Conservation (phyloP, 1,140 invertebrate species). For the Aricia agestis region DNA sequence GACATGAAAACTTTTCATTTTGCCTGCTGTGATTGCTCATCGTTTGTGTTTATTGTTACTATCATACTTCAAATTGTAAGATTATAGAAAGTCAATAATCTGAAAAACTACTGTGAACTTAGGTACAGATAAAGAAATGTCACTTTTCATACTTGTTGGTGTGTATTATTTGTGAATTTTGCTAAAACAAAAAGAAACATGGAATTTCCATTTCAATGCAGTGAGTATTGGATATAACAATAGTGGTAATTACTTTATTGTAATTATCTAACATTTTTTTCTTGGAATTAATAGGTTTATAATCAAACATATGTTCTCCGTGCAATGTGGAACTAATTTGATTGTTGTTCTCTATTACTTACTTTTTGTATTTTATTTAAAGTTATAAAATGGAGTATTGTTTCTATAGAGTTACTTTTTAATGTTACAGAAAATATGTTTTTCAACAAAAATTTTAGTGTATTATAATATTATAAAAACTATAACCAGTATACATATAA, state of each 20-base stretch:
- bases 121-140: constrained; percentile 44
- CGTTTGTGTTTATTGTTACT: constrained; percentile 24
- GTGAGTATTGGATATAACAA: constrained; percentile 40
- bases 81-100: constrained; percentile 16
- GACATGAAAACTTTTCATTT: constrained; percentile 24
- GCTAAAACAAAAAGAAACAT: constrained; percentile 40
- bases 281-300: not conserved
- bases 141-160: constrained; percentile 62
- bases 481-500: too few relatives aligned
- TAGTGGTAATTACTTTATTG: not conserved
- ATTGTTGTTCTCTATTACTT: not conserved
- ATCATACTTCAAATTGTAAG: constrained; percentile 46
- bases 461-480: too few relatives aligned
- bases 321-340: constrained; percentile 4
- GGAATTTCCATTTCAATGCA: constrained; percentile 53
- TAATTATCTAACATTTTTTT: not conserved
- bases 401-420: too few relatives aligned
- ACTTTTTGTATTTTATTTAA: not conserved
- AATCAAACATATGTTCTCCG: constrained; percentile 8
- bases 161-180: constrained; percentile 38
- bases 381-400: too few relatives aligned
- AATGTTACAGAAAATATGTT: too few relatives aligned
- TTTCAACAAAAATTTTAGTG: too few relatives aligned
- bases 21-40: constrained; percentile 8
- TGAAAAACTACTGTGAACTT: constrained; percentile 47